phyloP scores from a whole-genome alignment of 2,888 invertebrate species.

The Cephus runcator region DNA sequence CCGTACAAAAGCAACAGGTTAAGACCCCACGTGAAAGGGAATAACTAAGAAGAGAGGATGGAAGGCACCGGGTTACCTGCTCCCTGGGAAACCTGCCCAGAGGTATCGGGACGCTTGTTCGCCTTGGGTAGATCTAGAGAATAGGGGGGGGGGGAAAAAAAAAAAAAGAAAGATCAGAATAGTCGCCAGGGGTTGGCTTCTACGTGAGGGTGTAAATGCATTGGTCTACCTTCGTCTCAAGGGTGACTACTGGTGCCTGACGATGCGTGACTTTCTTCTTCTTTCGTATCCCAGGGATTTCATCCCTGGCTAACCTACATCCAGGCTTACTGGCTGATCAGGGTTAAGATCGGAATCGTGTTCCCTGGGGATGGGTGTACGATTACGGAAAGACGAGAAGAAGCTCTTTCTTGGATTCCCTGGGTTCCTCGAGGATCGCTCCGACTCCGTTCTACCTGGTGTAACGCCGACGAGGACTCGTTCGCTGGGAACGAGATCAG shows the following conservation, averaged over 20 bases:
- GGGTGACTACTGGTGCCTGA: neutral
- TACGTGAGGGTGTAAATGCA: neutral
- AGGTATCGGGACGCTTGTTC: neutral
- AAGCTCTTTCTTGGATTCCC: neutral
- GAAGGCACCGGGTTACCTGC: neutral
- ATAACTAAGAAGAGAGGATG: neutral
- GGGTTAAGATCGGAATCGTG: neutral
- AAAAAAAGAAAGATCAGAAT: neutral
- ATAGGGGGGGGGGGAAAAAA: no score
- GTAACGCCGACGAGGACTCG: neutral
- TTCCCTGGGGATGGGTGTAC: neutral
- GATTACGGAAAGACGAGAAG: neutral
- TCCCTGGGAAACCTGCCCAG: neutral
- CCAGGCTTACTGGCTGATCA: neutral
- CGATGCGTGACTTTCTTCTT: neutral
- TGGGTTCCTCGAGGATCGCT: neutral
- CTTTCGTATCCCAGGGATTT: neutral
- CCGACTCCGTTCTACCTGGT: neutral
- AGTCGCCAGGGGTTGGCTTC: neutral
- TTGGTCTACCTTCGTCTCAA: neutral
- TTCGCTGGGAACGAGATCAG: neutral
- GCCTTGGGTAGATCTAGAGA: neutral
- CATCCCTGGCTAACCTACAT: neutral
- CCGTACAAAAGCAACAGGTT: slow-evolving; percentile 2
- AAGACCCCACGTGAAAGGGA: neutral